Conservation (phyloP, 2,797 vertebrate species). For the Phalloptychus januarius region DNA sequence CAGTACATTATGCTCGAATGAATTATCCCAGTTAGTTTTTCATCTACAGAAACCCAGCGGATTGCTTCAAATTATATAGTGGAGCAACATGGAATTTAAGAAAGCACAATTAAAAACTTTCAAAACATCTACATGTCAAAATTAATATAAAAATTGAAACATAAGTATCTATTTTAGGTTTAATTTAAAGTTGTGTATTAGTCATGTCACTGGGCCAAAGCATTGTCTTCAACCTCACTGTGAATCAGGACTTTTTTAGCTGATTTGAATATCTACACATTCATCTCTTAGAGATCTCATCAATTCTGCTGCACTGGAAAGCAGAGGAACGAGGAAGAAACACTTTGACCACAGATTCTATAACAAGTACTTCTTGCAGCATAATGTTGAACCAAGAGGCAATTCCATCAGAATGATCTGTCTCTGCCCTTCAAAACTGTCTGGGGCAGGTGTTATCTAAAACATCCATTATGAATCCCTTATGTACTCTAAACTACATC, state of each 20-base stretch:
- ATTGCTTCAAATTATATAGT: neutral
- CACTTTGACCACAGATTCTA: neutral
- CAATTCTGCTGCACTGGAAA: neutral
- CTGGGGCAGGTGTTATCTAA: neutral
- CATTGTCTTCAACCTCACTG: neutral
- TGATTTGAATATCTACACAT: neutral
- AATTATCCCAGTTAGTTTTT: no score
- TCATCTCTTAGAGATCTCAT: neutral
- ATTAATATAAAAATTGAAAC: neutral
- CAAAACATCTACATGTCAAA: neutral
- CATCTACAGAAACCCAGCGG: no score
- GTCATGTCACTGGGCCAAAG: neutral
- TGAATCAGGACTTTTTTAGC: neutral
- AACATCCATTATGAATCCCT: neutral
- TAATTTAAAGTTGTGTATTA: neutral
- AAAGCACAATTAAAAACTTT: neutral
- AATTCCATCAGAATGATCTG: neutral
- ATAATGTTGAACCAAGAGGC: neutral
- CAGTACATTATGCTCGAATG: no score
- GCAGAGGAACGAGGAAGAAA: neutral
- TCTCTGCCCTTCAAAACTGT: neutral
- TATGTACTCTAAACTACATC: neutral
- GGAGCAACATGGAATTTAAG: neutral
- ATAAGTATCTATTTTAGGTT: neutral
- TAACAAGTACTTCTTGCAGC: neutral